Conservation (phyloP, 2,113 vertebrate genomes). For the Rhagologus leucostigma region DNA sequence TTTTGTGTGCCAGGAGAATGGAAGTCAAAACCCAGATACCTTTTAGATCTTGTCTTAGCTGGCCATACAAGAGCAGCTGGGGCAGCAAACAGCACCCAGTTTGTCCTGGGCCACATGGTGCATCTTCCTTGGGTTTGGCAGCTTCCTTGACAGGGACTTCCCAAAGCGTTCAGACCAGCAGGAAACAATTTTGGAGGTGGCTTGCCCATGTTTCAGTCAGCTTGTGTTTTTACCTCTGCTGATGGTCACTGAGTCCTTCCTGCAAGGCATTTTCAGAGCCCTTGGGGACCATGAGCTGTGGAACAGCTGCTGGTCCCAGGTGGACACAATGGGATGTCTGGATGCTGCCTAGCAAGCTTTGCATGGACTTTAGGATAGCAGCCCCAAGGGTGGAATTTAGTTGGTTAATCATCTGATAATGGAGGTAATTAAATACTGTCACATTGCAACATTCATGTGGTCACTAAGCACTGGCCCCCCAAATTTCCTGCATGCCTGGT, state of each 20-base stretch:
- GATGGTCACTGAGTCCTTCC: not conserved
- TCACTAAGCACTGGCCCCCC: not conserved
- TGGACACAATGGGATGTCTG: not conserved
- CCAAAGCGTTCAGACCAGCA: not conserved
- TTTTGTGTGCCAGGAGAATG: not conserved
- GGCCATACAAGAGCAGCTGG: not conserved
- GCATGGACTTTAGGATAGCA: not conserved
- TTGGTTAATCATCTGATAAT: not conserved
- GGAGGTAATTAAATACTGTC: not conserved
- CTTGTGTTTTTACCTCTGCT: not conserved
- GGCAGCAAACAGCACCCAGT: not conserved
- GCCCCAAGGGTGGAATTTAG: not conserved
- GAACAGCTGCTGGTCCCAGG: not conserved
- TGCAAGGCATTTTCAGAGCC: not conserved
- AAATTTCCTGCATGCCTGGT: not conserved
- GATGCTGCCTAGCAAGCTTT: not conserved
- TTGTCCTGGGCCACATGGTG: not conserved
- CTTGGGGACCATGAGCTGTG: accelerated
- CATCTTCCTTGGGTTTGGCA: not conserved
- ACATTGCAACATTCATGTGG: not conserved
- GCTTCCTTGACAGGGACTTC: not conserved
- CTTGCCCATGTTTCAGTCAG: not conserved
- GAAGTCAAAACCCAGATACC: not conserved
- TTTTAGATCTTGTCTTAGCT: not conserved
- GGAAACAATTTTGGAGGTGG: not conserved